Base-by-base conservation (phyloP, 2,888 invertebrate genomes). In the Sarcophaga carnaria region DNA sequence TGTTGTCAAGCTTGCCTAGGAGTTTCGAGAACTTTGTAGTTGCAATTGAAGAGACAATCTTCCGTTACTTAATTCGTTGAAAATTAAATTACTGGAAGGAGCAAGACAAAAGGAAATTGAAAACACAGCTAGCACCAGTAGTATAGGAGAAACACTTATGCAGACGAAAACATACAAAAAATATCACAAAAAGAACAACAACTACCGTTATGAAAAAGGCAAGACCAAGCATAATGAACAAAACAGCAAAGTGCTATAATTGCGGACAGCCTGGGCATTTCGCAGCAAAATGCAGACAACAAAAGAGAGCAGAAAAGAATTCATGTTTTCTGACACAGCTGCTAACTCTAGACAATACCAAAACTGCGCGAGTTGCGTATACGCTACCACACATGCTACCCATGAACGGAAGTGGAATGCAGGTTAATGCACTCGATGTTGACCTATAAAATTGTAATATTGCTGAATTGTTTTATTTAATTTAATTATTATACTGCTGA, bases 1-100 rank as follows among this genome's bases (percentile, higher is more conserved):
- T 84, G 11, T 67, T 83, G 12, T 70, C 85, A 62, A 85, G 81
- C n/a, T 62, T 88, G 11, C 88, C 85, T 22, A 80, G 79, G 20
- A 64, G 62, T n/a, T 88, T 59, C 54, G 88, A 84, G 54, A 88
- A 86, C 25, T 77, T 88, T 20, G 85, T 84, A 6, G 77, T 86
- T 5, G 81, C 83, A 0, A 37, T 88, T 0, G 81, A 83, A 67
- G 81, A 8, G 86, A 86, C 66, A 77, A 72, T 17, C 71, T 86
- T 0, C 83, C 88, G 14, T 67, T 47, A 20, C 37, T 83, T 1
- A 82, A 20, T 76, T 80, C 85, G 14, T 10, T 88, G 54, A 88
- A 85, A 71, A 78, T 86, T 2, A 85, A 88, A 45, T 25, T 88
- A 4, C 14, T 78, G 4, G 72, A 72, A 83, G 81, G 78, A 1